Conservation (phyloP, 1,140 invertebrate genomes). For the Protaetia brevitarsis region DNA sequence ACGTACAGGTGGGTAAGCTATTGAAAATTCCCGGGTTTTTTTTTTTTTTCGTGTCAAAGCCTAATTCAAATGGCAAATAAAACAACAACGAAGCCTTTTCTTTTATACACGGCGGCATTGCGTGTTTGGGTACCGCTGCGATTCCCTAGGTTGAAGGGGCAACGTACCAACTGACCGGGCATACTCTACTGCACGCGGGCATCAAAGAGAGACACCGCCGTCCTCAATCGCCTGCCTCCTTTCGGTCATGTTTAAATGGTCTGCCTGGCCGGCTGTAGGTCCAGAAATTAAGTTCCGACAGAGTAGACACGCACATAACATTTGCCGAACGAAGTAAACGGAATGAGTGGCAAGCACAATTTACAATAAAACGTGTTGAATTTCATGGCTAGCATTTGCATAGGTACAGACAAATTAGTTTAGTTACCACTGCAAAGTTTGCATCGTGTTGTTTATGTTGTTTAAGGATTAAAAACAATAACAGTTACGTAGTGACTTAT, state of each 20-base stretch:
- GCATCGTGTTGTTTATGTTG: too few relatives aligned
- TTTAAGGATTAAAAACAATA: too few relatives aligned
- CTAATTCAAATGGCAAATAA: too few relatives aligned
- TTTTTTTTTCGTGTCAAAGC: too few relatives aligned
- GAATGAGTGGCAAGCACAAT: not conserved
- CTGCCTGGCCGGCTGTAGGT: not conserved
- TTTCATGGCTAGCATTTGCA: too few relatives aligned
- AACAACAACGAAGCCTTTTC: too few relatives aligned
- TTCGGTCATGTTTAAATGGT: not conserved
- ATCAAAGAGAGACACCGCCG: constrained; percentile 12
- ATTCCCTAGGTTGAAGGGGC: constrained; percentile 1
- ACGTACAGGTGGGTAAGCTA: too few relatives aligned
- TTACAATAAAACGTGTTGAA: not conserved
- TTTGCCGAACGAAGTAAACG: not conserved
- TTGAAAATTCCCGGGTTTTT: too few relatives aligned
- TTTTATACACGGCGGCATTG: not conserved
- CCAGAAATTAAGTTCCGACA: constrained; percentile 14
- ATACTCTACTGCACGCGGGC: not conserved
- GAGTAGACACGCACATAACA: not conserved
- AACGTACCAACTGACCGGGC: constrained; percentile 9
- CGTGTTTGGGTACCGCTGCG: constrained; percentile 9
- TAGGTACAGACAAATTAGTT: too few relatives aligned
- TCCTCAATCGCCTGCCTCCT: not conserved
- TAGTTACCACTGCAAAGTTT: too few relatives aligned
- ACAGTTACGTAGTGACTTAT: too few relatives aligned